Evolutionary conservation across 2,888 invertebrate genomes (phyloP), one percentile per base, ranked within the genome.

Genomic region (Andricus curvator): DNA sequence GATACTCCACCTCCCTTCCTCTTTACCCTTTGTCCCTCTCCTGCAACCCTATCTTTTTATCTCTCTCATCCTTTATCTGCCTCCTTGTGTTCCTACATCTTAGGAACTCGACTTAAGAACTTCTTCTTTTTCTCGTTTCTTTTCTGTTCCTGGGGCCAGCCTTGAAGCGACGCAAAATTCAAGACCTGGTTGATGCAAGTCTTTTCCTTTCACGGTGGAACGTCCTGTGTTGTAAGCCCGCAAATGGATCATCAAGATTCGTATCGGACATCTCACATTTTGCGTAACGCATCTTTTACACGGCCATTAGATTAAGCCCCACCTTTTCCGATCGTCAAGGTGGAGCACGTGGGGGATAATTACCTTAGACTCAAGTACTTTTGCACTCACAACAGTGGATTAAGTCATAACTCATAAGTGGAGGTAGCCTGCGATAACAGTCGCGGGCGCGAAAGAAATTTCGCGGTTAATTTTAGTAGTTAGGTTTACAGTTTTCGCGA

Each of bases 351-450:
- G 83, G 83, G 41, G 81, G 84, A 83, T 89, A 85, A 88, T 89
- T 88, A 88, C 81, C 81, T 80, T 79, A 84, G 83, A 84, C 84
- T 84, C 85, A 84, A 81, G 84, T 84, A 86, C 85, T 85, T 80
- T 86, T 86, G 80, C 84, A 81, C 83, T 82, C 77, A 83, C 81
- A 88, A 88, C 88, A 79, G 83, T 80, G 87, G 89, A 91, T 91
- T 90, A 89, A 91, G 91, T 88, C 88, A 89, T 91, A 91, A 90
- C 83, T 88, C 84, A 84, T 86, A 86, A 86, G 76, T 79, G 48
- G 68, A 78, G 77, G 80, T 65, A 65, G 44, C 62, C 62, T 22
- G 29, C 68, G 81, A 76, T 70, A 70, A 78, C 76, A 82, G 79
- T 80, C 68, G 56, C 33, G 77, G 77, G 60, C 76, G 22, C 66